A percentile compares a stretch with the other conserved stretches of the same genome.
These are phyloP conservation scores for Drosophila nebulosa DNA, from an alignment of 1,140 invertebrate genomes.

Conservation along the genomic window DNA sequence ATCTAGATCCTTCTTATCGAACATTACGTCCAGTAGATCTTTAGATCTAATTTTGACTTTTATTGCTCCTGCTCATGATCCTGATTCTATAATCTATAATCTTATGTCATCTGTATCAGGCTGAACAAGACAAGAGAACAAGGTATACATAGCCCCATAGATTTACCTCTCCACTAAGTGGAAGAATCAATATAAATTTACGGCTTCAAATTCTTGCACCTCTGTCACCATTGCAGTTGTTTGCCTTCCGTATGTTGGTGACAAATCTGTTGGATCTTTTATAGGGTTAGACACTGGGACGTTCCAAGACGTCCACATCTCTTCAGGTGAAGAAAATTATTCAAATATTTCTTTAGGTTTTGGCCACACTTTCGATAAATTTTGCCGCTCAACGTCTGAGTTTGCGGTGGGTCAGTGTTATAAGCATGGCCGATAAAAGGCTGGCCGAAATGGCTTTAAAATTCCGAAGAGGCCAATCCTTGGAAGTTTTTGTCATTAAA, in stretches of 20 bases:
- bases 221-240: constrained; percentile 55
- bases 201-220: neutral
- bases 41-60: constrained; percentile 29
- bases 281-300: no score
- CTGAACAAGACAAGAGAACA: constrained; percentile 11
- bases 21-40: constrained; percentile 38
- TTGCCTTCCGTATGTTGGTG: constrained; percentile 38
- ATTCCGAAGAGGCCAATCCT: no score
- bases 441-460: no score
- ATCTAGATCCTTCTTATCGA: constrained; percentile 56
- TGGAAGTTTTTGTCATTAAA: no score
- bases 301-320: no score
- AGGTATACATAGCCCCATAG: neutral
- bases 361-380: no score
- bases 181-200: constrained; percentile 34
- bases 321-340: no score
- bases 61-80: constrained; percentile 9
- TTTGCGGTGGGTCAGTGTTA: no score
- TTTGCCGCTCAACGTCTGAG: no score
- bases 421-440: no score
- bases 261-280: constrained; percentile 46
- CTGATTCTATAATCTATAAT: no score
- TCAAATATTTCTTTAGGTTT: no score
- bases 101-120: constrained; percentile 17
- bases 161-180: constrained; percentile 43